Evolutionary conservation across 2,888 invertebrate species (phyloP).

Genomic region (Isoperla grammatica): DNA sequence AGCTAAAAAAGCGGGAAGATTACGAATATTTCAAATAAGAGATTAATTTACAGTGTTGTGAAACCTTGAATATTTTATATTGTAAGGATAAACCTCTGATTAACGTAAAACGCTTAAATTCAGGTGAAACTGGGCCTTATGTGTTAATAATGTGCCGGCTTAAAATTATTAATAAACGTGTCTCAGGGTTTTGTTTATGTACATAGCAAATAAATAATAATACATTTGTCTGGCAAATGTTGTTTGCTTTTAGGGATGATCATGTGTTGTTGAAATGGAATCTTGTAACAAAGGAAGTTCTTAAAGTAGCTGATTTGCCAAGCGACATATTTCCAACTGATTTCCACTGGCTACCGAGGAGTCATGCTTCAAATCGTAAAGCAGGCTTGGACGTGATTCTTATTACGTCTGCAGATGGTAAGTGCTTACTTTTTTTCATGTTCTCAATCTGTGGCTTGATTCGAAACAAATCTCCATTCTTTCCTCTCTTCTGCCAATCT

Average conservation of each 20-base stretch:
- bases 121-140: too few species aligned
- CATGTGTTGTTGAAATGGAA: conserved; percentile 87
- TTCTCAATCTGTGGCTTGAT: neutral
- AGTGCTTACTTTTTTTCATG: conserved; percentile 34
- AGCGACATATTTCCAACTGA: conserved; percentile 83
- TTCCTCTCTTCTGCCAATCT: too few species aligned
- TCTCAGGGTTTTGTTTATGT: conserved; percentile 13
- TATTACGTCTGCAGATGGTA: conserved; percentile 83
- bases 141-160: too few species aligned
- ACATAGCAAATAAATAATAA: too few species aligned
- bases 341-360: conserved; percentile 81
- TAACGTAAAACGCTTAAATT: too few species aligned
- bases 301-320: conserved; percentile 69
- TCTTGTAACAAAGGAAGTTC: conserved; percentile 69
- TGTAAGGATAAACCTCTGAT: too few species aligned
- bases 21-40: too few species aligned
- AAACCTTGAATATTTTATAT: too few species aligned
- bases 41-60: too few species aligned
- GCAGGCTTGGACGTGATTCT: conserved; percentile 70
- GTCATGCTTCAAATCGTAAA: conserved; percentile 41
- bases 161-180: conserved; percentile 20
- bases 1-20: too few species aligned
- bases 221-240: too few species aligned
- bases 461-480: neutral
- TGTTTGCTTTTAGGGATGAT: conserved; percentile 71